Evolutionary conservation across 2,888 invertebrate species (phyloP).

Genomic region (Plutella xylostella): DNA sequence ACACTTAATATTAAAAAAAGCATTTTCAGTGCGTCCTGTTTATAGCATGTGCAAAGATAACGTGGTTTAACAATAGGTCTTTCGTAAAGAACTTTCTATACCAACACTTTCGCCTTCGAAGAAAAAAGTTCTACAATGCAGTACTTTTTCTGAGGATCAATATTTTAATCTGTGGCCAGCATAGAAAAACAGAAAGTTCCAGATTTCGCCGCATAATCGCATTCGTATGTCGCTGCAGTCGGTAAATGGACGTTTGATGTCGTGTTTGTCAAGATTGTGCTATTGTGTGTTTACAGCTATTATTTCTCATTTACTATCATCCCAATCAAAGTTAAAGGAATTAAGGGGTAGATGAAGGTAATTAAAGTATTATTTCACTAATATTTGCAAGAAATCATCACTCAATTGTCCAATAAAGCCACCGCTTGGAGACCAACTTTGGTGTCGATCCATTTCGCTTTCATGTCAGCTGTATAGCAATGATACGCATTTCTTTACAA

Average conservation of each 20-base stretch:
- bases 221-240: conserved; percentile 73
- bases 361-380: conserved; percentile 30
- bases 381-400: conserved; percentile 11
- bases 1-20: no score
- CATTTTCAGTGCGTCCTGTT: no score
- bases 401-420: neutral
- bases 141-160: no score
- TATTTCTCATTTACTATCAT: conserved; percentile 54
- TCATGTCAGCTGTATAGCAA: conserved; percentile 67
- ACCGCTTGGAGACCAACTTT: conserved; percentile 42
- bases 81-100: no score
- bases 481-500: conserved; percentile 59
- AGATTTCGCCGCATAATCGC: conserved; percentile 46
- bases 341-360: conserved; percentile 78
- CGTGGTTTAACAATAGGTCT: no score
- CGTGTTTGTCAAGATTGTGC: conserved; percentile 75
- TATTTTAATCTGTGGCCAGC: conserved; percentile 40
- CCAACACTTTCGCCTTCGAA: no score
- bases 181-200: conserved; percentile 40
- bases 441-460: conserved; percentile 52
- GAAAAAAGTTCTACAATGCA: no score
- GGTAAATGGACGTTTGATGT: conserved; percentile 75
- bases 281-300: conserved; percentile 74
- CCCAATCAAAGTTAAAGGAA: conserved; percentile 57
- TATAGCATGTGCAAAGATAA: no score